phyloP scores from a whole-genome alignment of 2,113 vertebrate species.

The Aspidoscelis tigris region DNA sequence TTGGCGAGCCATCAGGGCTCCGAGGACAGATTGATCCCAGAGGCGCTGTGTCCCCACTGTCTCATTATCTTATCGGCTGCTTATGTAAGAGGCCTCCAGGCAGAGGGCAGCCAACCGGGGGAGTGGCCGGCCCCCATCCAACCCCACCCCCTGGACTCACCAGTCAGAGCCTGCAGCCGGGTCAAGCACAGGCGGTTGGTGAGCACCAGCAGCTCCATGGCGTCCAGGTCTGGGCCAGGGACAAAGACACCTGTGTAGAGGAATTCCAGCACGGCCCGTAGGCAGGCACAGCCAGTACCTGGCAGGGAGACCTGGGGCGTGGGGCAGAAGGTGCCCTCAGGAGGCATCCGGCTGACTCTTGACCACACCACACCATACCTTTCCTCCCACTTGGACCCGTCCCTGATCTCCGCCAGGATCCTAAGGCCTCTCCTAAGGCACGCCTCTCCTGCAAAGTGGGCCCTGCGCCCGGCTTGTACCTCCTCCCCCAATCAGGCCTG shows the following conservation, averaged over 20 bases:
- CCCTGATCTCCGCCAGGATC: no score
- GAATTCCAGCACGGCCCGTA: constrained; percentile 86
- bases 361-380: no score
- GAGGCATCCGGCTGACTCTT: neutral
- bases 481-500: no score
- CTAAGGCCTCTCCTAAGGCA: no score
- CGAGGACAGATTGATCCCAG: constrained; percentile 5
- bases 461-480: no score
- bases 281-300: constrained; percentile 82
- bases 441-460: no score
- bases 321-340: neutral
- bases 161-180: constrained; percentile 86
- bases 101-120: neutral
- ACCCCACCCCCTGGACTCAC: constrained; percentile 61
- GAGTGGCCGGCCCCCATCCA: neutral
- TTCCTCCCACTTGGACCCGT: no score
- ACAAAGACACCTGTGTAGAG: constrained; percentile 86
- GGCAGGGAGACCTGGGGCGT: constrained; percentile 83
- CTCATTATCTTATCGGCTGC: accelerated
- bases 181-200: constrained; percentile 89
- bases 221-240: constrained; percentile 79
- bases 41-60: accelerated
- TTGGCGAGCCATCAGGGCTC: neutral
- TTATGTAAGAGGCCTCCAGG: neutral
- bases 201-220: constrained; percentile 85